Percentiles rank a stretch among this genome's conserved stretches.
phyloP scores from a whole-genome alignment of 2,113 vertebrate genomes.

The Pogona vitticeps region DNA sequence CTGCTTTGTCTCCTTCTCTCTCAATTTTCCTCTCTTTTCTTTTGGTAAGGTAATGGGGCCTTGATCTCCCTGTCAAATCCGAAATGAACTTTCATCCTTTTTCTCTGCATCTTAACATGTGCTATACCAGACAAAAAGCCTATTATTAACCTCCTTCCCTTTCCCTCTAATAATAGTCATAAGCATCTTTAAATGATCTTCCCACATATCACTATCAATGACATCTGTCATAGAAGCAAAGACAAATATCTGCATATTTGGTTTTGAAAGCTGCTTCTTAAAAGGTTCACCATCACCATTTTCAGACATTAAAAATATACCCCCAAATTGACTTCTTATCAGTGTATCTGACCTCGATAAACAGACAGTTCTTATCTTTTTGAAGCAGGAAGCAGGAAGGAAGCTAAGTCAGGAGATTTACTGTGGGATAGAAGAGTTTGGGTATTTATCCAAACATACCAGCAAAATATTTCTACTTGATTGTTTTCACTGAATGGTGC shows the following conservation, averaged over 20 bases:
- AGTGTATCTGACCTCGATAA: not conserved
- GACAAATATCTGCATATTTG: conserved; percentile 13
- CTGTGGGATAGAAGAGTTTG: not conserved
- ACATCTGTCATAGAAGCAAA: conserved; percentile 24
- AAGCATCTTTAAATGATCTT: conserved; percentile 31
- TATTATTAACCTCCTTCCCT: conserved; percentile 36
- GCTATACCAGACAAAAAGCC: conserved; percentile 31
- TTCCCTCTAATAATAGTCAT: conserved; percentile 22
- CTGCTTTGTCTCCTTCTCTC: too few relatives aligned
- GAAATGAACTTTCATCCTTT: conserved; percentile 21
- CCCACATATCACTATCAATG: conserved; percentile 12
- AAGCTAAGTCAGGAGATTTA: not conserved
- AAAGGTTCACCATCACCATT: not conserved
- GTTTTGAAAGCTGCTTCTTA: conserved; percentile 32
- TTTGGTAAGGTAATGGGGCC: conserved; percentile 1
- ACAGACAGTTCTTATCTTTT: conserved; percentile 7
- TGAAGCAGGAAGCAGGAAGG: conserved; percentile 4
- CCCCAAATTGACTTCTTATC: not conserved
- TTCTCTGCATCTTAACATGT: conserved; percentile 38
- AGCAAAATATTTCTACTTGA: not conserved
- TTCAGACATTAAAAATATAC: conserved; percentile 13
- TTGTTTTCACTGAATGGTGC: too few relatives aligned
- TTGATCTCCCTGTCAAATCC: not conserved
- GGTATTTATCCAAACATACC: not conserved
- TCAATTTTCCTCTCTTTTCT: too few relatives aligned